Conservation (phyloP, 1,140 invertebrate genomes). For the Chlorops oryzae region DNA sequence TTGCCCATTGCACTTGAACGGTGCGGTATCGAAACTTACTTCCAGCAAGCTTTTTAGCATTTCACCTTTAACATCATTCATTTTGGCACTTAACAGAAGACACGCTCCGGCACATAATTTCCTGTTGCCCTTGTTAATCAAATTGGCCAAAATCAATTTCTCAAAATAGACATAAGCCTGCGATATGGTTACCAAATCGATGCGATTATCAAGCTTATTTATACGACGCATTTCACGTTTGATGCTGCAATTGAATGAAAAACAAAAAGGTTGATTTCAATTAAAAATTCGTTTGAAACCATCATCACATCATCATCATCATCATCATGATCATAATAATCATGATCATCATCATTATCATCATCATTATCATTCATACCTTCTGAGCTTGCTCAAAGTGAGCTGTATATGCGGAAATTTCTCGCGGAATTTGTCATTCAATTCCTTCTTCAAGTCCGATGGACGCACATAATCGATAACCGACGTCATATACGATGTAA, state of each 20-base stretch:
- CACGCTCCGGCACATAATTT: constrained; percentile 94
- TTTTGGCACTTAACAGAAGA: constrained; percentile 86
- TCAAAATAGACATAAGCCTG: constrained; percentile 98
- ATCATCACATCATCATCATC: not conserved
- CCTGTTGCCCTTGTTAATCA: constrained; percentile 92
- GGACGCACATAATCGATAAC: constrained; percentile 95
- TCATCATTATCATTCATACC: constrained; percentile 53
- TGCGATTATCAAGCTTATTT: constrained; percentile 74
- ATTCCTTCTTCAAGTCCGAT: constrained; percentile 93
- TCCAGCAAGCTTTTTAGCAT: constrained; percentile 79
- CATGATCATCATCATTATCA: not conserved
- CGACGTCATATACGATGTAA: constrained; percentile 92
- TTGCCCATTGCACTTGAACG: constrained; percentile 11
- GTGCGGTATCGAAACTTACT: constrained; percentile 52
- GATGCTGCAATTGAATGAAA: constrained; percentile 50
- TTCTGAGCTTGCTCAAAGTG: constrained; percentile 93
- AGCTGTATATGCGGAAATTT: constrained; percentile 93
- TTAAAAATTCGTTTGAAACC: constrained; percentile 3
- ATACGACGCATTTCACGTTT: constrained; percentile 95
- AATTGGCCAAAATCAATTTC: constrained; percentile 84
- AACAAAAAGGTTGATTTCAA: constrained; percentile 19
- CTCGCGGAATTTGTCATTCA: constrained; percentile 95
- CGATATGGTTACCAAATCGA: constrained; percentile 85
- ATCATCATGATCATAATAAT: not conserved
- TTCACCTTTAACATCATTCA: constrained; percentile 93